These are phyloP conservation scores for Iguana delicatissima DNA, from an alignment of 2,797 vertebrate species.

Conservation along the genomic window DNA sequence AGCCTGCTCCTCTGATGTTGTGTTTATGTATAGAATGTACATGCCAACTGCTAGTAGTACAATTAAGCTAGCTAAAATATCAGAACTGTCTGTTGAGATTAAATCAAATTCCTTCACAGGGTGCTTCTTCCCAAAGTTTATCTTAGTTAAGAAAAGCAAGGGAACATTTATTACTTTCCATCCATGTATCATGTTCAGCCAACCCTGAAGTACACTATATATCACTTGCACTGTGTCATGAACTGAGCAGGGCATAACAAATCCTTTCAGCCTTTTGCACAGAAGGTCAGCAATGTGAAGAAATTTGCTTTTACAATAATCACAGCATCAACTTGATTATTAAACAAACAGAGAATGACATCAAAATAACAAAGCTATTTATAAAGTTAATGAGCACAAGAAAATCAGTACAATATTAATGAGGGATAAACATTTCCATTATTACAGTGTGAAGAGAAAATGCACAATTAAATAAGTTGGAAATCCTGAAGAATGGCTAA, in stretches of 20 bases:
- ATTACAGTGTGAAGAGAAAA: constrained; percentile 17
- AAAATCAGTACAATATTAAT: constrained; percentile 43
- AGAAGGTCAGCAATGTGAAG: constrained; percentile 64
- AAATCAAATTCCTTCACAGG: constrained; percentile 37
- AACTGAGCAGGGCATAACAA: constrained; percentile 68
- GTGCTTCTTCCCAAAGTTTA: constrained; percentile 21
- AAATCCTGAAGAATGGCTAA: not conserved
- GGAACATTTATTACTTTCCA: constrained; percentile 63
- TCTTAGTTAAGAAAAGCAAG: constrained; percentile 60
- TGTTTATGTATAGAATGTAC: not conserved
- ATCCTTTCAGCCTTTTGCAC: constrained; percentile 60
- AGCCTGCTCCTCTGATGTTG: not conserved
- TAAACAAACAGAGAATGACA: constrained; percentile 63
- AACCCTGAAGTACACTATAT: constrained; percentile 63
- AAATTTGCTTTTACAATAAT: constrained; percentile 67
- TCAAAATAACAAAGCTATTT: constrained; percentile 60
- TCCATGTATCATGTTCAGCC: constrained; percentile 65
- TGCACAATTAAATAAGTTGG: constrained; percentile 20
- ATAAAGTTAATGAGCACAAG: constrained; percentile 60
- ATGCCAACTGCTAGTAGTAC: not conserved
- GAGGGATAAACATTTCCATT: constrained; percentile 35
- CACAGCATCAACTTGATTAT: constrained; percentile 65
- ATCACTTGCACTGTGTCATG: constrained; percentile 67
- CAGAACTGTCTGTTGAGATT: constrained; percentile 26
- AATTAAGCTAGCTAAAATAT: constrained; percentile 10